Evolutionary conservation across 2,888 invertebrate genomes (phyloP).

Genomic region (Hymenopus coronatus): DNA sequence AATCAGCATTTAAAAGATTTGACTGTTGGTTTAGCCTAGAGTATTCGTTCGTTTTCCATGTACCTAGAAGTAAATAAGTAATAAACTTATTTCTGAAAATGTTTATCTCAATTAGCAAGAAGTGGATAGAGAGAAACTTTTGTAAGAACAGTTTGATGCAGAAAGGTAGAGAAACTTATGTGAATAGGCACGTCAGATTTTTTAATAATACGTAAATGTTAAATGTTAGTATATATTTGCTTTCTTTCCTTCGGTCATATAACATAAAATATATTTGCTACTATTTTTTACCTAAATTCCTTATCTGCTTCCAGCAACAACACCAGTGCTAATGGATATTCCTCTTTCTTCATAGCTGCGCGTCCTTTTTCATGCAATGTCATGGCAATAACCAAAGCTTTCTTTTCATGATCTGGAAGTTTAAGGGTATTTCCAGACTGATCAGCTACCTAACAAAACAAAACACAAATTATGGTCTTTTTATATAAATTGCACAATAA

Average conservation of each 20-base stretch:
- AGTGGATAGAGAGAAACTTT: no score
- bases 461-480: not conserved
- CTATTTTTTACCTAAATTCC: slow-evolving; percentile 56
- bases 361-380: slow-evolving; percentile 75
- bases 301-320: slow-evolving; percentile 75
- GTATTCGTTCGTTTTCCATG: no score
- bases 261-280: not conserved
- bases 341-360: slow-evolving; percentile 60
- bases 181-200: no score
- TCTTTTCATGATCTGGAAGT: slow-evolving; percentile 66
- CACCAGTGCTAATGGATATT: slow-evolving; percentile 68
- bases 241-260: not conserved
- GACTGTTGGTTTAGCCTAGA: no score
- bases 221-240: no score
- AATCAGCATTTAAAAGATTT: no score
- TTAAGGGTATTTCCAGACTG: slow-evolving; percentile 72
- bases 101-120: no score
- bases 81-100: no score
- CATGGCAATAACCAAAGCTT: slow-evolving; percentile 70
- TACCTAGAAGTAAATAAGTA: no score
- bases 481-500: not conserved
- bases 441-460: slow-evolving; percentile 61
- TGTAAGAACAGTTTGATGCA: no score
- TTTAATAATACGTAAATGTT: no score
- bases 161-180: no score